Percentiles rank a stretch among this genome's conserved stretches.
phyloP scores from a whole-genome alignment of 1,140 invertebrate species.

The Drosophila athabasca region DNA sequence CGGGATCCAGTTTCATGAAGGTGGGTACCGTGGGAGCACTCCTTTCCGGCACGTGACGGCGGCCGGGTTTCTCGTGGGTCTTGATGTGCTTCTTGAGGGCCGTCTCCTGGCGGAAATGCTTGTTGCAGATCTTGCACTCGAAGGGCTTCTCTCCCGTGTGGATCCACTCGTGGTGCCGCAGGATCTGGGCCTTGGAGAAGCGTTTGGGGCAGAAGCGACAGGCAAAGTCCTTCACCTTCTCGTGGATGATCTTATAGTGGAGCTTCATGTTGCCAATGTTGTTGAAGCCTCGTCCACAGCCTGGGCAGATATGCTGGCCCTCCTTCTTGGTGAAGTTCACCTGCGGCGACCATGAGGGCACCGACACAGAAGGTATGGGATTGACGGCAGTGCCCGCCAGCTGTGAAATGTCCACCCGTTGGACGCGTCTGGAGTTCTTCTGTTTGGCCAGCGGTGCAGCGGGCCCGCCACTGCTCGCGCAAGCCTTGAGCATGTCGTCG shows the following conservation, averaged over 20 bases:
- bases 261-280: conserved; percentile 79
- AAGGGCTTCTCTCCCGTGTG: conserved; percentile 84
- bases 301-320: conserved; percentile 77
- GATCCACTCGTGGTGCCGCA: conserved; percentile 82
- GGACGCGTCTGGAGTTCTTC: conserved; percentile 71
- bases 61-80: conserved; percentile 71
- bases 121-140: conserved; percentile 74
- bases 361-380: conserved; percentile 77
- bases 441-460: conserved; percentile 48
- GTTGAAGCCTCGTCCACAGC: conserved; percentile 79
- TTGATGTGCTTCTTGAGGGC: conserved; percentile 80
- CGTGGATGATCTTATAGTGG: conserved; percentile 81
- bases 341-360: conserved; percentile 78
- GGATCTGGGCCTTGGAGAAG: conserved; percentile 80
- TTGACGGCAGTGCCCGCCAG: conserved; percentile 77
- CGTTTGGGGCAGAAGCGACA: conserved; percentile 78
- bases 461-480: conserved; percentile 69
- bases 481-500: conserved; percentile 71
- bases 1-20: conserved; percentile 58
- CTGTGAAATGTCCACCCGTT: conserved; percentile 75
- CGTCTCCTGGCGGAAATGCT: conserved; percentile 78
- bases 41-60: conserved; percentile 58
- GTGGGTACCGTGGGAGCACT: conserved; percentile 47
- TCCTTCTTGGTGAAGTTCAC: conserved; percentile 82
- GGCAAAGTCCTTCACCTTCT: conserved; percentile 80